Conservation (phyloP, 2,888 invertebrate genomes). For the Andricus quercusramuli region DNA sequence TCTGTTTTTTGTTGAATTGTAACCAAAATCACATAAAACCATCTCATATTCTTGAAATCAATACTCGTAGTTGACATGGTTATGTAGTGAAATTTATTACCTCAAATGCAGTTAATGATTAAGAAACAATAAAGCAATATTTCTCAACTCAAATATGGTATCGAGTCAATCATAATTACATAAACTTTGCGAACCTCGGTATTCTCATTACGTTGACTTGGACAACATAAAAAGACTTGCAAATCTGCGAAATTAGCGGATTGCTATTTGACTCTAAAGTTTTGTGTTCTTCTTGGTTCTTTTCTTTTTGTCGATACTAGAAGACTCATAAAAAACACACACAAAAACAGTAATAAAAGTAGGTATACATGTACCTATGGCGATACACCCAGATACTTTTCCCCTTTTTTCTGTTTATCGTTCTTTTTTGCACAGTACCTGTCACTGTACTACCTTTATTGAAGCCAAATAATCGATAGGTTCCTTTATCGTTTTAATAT, state of each 20-base stretch:
- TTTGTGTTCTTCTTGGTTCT: conserved; percentile 63
- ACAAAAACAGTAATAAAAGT: conserved; percentile 65
- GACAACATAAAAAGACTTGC: background rate
- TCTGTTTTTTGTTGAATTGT: too few species aligned
- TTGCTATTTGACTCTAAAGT: conserved; percentile 53
- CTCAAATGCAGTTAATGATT: background rate
- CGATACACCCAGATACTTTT: conserved; percentile 24
- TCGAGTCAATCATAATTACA: background rate
- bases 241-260: conserved; percentile 9
- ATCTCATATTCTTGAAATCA: too few species aligned
- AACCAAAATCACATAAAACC: too few species aligned
- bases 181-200: conserved; percentile 13
- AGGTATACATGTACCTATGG: conserved; percentile 63
- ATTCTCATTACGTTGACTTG: background rate
- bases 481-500: background rate
- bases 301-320: conserved; percentile 75
- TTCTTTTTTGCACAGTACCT: background rate
- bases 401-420: conserved; percentile 27
- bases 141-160: background rate
- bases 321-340: conserved; percentile 70
- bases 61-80: too few species aligned
- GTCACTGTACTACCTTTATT: conserved; percentile 12
- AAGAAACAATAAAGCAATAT: background rate
- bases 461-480: conserved; percentile 3
- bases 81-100: background rate